Base-by-base conservation (phyloP, 2,113 vertebrate genomes). In the Beaufortia kweichowensis region DNA sequence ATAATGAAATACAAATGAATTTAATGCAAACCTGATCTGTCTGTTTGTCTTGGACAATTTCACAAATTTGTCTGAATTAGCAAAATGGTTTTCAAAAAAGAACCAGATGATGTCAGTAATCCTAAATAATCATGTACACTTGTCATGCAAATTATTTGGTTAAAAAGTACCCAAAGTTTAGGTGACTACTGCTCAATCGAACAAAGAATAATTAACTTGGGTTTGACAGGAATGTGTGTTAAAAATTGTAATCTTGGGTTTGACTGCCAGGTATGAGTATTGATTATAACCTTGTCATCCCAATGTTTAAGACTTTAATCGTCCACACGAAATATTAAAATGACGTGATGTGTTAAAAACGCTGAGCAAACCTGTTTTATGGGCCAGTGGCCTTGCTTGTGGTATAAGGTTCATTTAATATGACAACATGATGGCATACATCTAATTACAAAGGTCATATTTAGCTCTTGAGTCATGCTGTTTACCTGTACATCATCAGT, bases 381-480 rank as follows among this genome's bases (percentile, higher is more conserved):
- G 26, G 73, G 48, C 55, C 63, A 61, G 41, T 5, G 9, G 17
- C n/a, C 43, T 67, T 19, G 9, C 46, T 67, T 29, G 55, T 21
- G 26, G 61, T 67, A 56, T 77, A 15, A 41, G 33, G 24, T 61
- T 56, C 6, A 73, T 67, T 24, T 64, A 72, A 21, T 72, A 50
- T 66, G 61, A 72, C 59, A 62, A 21, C 55, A 33, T 17, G 10
- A 39, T 64, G 6, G 7, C 7, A 31, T 35, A 65, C 59, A 11
- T 60, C 41, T 43, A 26, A 77, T 65, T 24, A 59, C 74, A 76
- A 71, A 71, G 60, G 57, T 53, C 41, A 72, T 29, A 41, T 53
- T 26, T 77, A 61, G 60, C 66, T 62, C 63, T 61, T 74, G 41
- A 43, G 53, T 77, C 65, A 55, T 72, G 69, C 31, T 26, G 31